A percentile compares a stretch with the other conserved stretches of the same genome.
phyloP scores from a whole-genome alignment of 2,888 invertebrate genomes.

The Byasa hedistus region DNA sequence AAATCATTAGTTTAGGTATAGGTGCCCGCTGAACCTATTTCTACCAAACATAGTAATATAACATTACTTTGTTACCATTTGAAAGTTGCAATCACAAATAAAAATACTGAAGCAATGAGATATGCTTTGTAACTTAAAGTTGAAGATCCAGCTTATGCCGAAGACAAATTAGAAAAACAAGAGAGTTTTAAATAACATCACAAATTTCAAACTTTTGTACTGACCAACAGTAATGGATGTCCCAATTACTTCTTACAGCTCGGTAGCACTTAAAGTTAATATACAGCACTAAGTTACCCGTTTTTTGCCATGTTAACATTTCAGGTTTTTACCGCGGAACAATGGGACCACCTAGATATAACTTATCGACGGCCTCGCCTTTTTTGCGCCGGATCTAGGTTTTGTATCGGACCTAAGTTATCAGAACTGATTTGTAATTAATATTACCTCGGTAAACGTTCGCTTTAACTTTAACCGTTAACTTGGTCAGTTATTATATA shows the following conservation, averaged over 20 bases:
- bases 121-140: too few relatives aligned
- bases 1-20: too few relatives aligned
- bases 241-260: conserved; percentile 32
- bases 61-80: too few relatives aligned
- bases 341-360: conserved; percentile 26
- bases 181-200: too few relatives aligned
- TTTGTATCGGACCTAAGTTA: conserved; percentile 14
- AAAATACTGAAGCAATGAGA: too few relatives aligned
- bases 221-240: conserved; percentile 12
- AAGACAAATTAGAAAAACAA: too few relatives aligned
- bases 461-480: too few relatives aligned
- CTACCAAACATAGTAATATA: too few relatives aligned
- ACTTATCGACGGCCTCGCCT: conserved; percentile 15
- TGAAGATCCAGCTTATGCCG: too few relatives aligned
- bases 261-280: conserved; percentile 25
- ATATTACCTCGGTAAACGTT: conserved; percentile 5
- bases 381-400: conserved; percentile 1
- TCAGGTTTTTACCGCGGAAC: conserved; percentile 19
- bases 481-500: too few relatives aligned
- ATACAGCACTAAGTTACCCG: conserved; percentile 15
- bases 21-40: too few relatives aligned
- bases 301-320: conserved; percentile 21
- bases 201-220: background rate
- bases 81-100: too few relatives aligned
- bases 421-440: conserved; percentile 18